A percentile compares a stretch with the other conserved stretches of the same genome.
Conservation (phyloP, 2,797 vertebrate genomes). For the Natrix natrix region DNA sequence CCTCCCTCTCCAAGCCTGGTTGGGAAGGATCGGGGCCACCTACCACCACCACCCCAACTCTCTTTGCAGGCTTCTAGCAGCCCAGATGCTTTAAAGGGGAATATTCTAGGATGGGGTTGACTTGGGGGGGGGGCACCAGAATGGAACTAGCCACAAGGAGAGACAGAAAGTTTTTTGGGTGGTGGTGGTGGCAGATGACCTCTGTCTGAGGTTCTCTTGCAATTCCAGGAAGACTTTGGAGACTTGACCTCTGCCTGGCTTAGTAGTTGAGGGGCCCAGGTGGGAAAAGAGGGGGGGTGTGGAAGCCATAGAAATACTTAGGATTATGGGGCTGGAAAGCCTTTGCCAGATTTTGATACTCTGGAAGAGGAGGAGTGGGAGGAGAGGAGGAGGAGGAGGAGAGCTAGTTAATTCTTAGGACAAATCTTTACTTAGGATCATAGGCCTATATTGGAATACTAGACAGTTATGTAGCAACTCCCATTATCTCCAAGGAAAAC, state of each 20-base stretch:
- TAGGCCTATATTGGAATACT: neutral
- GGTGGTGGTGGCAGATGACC: rapidly evolving
- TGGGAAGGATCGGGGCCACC: neutral
- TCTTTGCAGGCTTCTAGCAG: neutral
- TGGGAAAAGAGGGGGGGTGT: too few species aligned
- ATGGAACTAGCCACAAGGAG: neutral
- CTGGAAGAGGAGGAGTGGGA: neutral
- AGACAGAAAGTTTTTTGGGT: neutral
- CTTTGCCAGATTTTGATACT: neutral
- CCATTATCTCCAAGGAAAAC: neutral
- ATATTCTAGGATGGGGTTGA: neutral
- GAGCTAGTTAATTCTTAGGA: neutral
- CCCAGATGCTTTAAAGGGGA: neutral
- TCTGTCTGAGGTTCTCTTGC: neutral
- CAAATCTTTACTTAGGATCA: neutral
- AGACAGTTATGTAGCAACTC: neutral
- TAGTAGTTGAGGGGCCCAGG: neutral
- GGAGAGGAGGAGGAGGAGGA: neutral
- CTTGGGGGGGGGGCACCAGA: neutral
- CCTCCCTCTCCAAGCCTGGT: neutral
- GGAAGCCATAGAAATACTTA: neutral
- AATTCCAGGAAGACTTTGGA: neutral
- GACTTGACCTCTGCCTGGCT: neutral
- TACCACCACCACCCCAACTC: neutral
- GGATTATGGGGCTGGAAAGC: neutral